These are phyloP conservation scores for Isoperla grammatica DNA, from an alignment of 2,888 invertebrate genomes.

Conservation along the genomic window DNA sequence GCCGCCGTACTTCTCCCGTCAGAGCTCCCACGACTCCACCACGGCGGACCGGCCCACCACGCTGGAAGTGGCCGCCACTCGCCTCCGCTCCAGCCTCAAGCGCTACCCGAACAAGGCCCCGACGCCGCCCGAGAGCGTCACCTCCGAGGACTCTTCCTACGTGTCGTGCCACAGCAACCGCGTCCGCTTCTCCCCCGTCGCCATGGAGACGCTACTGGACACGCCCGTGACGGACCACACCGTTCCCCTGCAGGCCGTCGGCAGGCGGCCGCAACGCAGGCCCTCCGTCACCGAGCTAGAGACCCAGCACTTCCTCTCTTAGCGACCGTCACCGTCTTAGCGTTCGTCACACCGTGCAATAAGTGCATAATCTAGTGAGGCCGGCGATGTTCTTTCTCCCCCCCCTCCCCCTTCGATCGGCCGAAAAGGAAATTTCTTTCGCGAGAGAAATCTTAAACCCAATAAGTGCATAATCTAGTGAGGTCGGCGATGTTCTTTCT, in stretches of 20 bases:
- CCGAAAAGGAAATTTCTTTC: too few species aligned
- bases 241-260: conserved; percentile 48
- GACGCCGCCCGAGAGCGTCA: conserved; percentile 78
- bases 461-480: too few species aligned
- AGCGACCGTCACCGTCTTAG: too few species aligned
- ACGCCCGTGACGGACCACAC: conserved; percentile 50
- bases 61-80: conserved; percentile 50
- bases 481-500: too few species aligned
- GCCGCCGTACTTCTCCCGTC: conserved; percentile 31
- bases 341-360: too few species aligned
- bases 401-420: too few species aligned
- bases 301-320: conserved; percentile 52
- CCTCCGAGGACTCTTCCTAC: conserved; percentile 84
- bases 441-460: too few species aligned
- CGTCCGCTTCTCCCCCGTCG: conserved; percentile 71
- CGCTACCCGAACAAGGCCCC: conserved; percentile 71
- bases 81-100: conserved; percentile 73
- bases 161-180: conserved; percentile 77
- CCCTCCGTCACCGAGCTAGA: conserved; percentile 50
- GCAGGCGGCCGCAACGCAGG: conserved; percentile 42
- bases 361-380: too few species aligned
- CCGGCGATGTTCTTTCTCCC: too few species aligned
- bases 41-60: conserved; percentile 52
- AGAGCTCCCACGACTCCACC: conserved; percentile 35
- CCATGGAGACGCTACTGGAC: conserved; percentile 50